Base-by-base conservation (phyloP, 2,797 vertebrate species). In the Tokudaia tokunoshimensis region DNA sequence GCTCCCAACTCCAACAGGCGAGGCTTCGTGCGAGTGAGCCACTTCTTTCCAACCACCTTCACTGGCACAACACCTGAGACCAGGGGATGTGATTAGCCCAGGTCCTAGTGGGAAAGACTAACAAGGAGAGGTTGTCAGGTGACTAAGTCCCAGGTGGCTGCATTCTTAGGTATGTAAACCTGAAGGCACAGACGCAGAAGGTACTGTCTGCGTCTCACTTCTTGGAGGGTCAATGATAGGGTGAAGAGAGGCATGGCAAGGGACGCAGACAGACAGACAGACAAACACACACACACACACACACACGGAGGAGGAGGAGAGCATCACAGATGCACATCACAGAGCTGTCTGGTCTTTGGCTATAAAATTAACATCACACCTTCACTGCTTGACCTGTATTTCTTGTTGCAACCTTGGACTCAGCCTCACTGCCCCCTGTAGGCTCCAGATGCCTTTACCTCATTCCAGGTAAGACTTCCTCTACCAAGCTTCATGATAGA, bases 401-500 rank as follows among this genome's bases (percentile, higher is more conserved):
- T 31, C 44, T 31, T 13, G 31, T 14, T 19, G 10, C 79, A 3
- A 4, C 74, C 57, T 59, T 17, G 2, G 20, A 85, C 63, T 75
- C 76, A 22, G 75, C 2, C 20, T 50, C 52, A 6, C 20, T 9
- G 50, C n/a, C 34, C 44, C 70, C 75, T 34, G 29, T 3, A 91
- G 88, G 75, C 59, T 50, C 61, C 78, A 2, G 20, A 5, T 34
- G 6, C 8, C 84, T 97, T 96, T 97, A 99, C 99, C 99, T 99
- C 98, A 57, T 52, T 98, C 99, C 99, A 99, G 85, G 85, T 99
- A 98, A 0, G 99, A 99, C 0, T 98, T 98, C n/a, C 99, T 99
- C 0, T 99, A 99, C 83, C 99, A 72, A 99, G 99, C 0, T 99
- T 99, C 0, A 99, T 99, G 97, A 99, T 99, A 65, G 63, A 65